phyloP scores from a whole-genome alignment of 2,888 invertebrate species.

The Chymomyza fuscimana region DNA sequence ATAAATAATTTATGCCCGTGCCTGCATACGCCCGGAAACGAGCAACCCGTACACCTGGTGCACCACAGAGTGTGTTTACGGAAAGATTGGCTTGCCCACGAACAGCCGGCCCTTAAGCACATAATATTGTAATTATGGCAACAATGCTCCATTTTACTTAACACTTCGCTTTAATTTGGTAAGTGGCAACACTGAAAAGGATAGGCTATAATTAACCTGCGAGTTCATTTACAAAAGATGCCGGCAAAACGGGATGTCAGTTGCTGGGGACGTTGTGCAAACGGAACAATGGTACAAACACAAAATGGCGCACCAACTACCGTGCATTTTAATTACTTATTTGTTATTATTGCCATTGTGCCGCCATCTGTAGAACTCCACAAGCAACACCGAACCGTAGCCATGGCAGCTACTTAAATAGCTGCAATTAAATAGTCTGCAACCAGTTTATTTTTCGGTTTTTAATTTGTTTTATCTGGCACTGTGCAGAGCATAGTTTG shows the following conservation, averaged over 20 bases:
- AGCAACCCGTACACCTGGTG: not conserved
- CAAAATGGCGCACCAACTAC: slow-evolving; percentile 21
- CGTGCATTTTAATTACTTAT: slow-evolving; percentile 54
- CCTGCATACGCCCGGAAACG: not conserved
- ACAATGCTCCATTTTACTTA: slow-evolving; percentile 23
- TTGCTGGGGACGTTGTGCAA: not conserved
- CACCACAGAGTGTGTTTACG: no score
- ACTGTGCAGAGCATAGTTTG: not conserved
- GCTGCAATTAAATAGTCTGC: slow-evolving; percentile 32
- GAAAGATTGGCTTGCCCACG: not conserved
- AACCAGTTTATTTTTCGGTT: not conserved
- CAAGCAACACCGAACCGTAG: not conserved
- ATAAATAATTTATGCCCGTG: slow-evolving; percentile 2
- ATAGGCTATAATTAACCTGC: slow-evolving; percentile 58
- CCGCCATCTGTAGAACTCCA: slow-evolving; percentile 1
- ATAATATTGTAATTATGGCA: slow-evolving; percentile 61
- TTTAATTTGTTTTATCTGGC: slow-evolving; percentile 30
- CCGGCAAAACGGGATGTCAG: not conserved
- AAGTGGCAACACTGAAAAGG: slow-evolving; percentile 44
- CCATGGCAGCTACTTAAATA: slow-evolving; percentile 22
- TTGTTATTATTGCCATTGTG: slow-evolving; percentile 20
- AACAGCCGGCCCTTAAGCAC: slow-evolving; percentile 38
- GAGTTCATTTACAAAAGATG: slow-evolving; percentile 50
- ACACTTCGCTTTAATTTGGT: slow-evolving; percentile 37
- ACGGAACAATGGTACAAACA: not conserved